phyloP scores from a whole-genome alignment of 2,888 invertebrate species.

The Anticlea derivata region DNA sequence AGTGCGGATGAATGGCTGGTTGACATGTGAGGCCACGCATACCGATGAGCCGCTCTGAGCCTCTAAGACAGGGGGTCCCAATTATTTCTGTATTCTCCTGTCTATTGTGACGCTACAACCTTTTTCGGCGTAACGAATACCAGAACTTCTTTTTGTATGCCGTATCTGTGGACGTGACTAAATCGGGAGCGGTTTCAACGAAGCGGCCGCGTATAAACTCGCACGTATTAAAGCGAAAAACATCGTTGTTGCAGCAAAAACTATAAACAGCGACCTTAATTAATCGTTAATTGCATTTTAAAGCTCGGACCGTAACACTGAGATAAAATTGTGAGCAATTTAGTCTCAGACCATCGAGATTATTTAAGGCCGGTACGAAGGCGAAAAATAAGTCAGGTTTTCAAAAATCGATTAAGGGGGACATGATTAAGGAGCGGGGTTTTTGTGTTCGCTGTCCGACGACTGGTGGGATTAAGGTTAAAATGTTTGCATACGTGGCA shows the following conservation, averaged over 20 bases:
- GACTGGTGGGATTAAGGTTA: slow-evolving; percentile 56
- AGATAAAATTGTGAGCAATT: slow-evolving; percentile 63
- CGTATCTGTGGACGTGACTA: slow-evolving; percentile 34
- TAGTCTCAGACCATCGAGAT: slow-evolving; percentile 61
- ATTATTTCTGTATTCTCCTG: slow-evolving; percentile 56
- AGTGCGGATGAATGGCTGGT: slow-evolving; percentile 57
- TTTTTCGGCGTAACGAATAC: slow-evolving; percentile 43
- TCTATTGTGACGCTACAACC: slow-evolving; percentile 46
- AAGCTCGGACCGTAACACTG: slow-evolving; percentile 45
- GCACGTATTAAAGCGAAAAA: slow-evolving; percentile 35
- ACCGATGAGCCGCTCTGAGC: slow-evolving; percentile 57
- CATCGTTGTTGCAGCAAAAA: slow-evolving; percentile 34
- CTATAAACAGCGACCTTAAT: slow-evolving; percentile 43
- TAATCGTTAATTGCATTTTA: slow-evolving; percentile 53
- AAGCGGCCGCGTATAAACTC: slow-evolving; percentile 26
- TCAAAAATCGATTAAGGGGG: slow-evolving; percentile 77
- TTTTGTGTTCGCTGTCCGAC: slow-evolving; percentile 52
- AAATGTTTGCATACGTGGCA: slow-evolving; percentile 70
- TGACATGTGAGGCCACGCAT: slow-evolving; percentile 59
- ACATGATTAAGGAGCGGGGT: slow-evolving; percentile 70
- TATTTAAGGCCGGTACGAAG: slow-evolving; percentile 61
- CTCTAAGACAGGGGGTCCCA: slow-evolving; percentile 52
- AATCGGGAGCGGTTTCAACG: slow-evolving; percentile 28
- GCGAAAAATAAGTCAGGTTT: slow-evolving; percentile 70
- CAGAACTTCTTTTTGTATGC: slow-evolving; percentile 34